These are phyloP conservation scores for Formica exsecta DNA, from an alignment of 1,140 invertebrate species.

Conservation along the genomic window DNA sequence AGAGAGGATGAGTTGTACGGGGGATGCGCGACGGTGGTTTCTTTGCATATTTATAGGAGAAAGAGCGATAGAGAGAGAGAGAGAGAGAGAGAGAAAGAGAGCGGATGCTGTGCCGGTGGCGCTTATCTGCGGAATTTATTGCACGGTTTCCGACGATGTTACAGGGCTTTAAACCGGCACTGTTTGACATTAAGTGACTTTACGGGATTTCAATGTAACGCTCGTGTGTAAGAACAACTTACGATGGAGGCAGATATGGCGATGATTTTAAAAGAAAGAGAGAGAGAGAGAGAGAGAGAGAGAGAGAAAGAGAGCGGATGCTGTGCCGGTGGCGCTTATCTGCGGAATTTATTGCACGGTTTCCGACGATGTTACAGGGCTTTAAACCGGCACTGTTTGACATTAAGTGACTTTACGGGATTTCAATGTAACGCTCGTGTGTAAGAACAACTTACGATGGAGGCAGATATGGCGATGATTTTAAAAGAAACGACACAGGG, in stretches of 20 bases:
- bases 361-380: slow-evolving; percentile 64
- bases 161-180: slow-evolving; percentile 63
- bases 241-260: too few relatives aligned
- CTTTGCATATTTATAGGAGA: slow-evolving; percentile 56
- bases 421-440: slow-evolving; percentile 70
- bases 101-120: slow-evolving; percentile 61
- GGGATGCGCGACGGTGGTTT: slow-evolving; percentile 48
- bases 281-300: slow-evolving; percentile 2
- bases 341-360: slow-evolving; percentile 71
- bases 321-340: slow-evolving; percentile 69
- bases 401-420: slow-evolving; percentile 73
- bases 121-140: slow-evolving; percentile 74
- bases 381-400: slow-evolving; percentile 71
- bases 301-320: slow-evolving; percentile 33
- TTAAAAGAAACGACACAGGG: slow-evolving; percentile 8
- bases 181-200: slow-evolving; percentile 74
- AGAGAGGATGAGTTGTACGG: slow-evolving; percentile 51
- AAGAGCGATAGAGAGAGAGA: slow-evolving; percentile 22
- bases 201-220: slow-evolving; percentile 73
- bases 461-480: slow-evolving; percentile 18
- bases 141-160: slow-evolving; percentile 68
- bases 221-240: background rate
- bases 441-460: background rate
- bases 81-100: background rate
- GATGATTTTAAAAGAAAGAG: too few relatives aligned